Evolutionary conservation across 2,888 invertebrate genomes (phyloP).

Genomic region (Dione juno): DNA sequence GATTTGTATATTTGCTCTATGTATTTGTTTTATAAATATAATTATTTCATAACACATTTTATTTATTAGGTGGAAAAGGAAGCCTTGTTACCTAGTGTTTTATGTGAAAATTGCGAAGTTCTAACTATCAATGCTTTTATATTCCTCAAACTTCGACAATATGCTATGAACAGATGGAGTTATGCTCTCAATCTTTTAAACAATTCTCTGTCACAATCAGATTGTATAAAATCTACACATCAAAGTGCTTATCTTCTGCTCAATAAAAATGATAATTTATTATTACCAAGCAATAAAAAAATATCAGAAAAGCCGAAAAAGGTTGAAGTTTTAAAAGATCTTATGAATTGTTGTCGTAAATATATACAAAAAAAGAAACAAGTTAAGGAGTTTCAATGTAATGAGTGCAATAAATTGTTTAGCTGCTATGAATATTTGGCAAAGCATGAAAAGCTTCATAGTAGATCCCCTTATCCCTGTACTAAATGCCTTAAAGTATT

Average conservation of each 20-base stretch:
- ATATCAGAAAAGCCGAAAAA: conserved; percentile 53
- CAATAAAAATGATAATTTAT: conserved; percentile 54
- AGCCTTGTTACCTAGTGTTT: conserved; percentile 58
- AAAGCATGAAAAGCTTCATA: conserved; percentile 61
- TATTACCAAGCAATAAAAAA: conserved; percentile 60
- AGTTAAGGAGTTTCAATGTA: conserved; percentile 54
- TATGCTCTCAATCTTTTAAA: conserved; percentile 52
- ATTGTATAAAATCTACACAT: conserved; percentile 9
- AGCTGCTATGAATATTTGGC: conserved; percentile 50
- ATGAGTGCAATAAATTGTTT: conserved; percentile 61
- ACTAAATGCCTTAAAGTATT: conserved; percentile 63
- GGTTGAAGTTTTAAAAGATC: conserved; percentile 54
- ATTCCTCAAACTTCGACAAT: conserved; percentile 60
- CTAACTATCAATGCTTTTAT: conserved; percentile 60
- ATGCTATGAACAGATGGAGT: conserved; percentile 61
- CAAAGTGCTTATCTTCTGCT: conserved; percentile 20
- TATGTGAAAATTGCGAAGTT: conserved; percentile 64
- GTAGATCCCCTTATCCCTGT: conserved; percentile 56
- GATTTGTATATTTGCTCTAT: conserved; percentile 34
- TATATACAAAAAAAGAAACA: conserved; percentile 51
- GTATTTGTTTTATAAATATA: neutral
- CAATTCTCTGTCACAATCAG: conserved; percentile 52
- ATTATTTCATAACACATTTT: neutral
- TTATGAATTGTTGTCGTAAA: conserved; percentile 55
- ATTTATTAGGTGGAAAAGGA: conserved; percentile 60